Base-by-base conservation (phyloP, 2,888 invertebrate species). In the Colostygia pectinataria region DNA sequence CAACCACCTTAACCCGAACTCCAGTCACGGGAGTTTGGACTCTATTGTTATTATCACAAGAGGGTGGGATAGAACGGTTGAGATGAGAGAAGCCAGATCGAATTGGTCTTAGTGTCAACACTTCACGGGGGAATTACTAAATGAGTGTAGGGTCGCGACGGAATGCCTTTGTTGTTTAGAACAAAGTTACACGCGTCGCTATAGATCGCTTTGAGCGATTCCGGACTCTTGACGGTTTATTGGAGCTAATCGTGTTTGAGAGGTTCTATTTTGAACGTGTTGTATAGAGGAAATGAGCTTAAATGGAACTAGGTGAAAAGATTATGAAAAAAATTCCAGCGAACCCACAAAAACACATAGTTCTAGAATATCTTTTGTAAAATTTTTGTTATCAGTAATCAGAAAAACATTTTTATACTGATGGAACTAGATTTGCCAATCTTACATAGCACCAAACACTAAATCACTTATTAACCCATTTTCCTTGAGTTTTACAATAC, bases 71-170 rank as follows among this genome's bases (percentile, higher is more conserved):
- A 15, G 42, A 62, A 71, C 61, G 74, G 57, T 57, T 68, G 61
- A 77, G 77, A 75, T 79, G 77, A 75, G 80, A 83, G 80, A 76
- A 74, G 73, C 74, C 79, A 75, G 65, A 64, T 71, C 83, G 73
- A 83, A 86, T 80, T 61, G 83, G 80, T 60, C 85, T 89, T 83
- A 89, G 83, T 85, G 88, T 89, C 89, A 86, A 83, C 88, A 83
- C 84, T 84, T 84, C 80, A 85, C 75, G 84, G 78, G 65, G 70
- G 65, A 68, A 71, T 65, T 52, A 55, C 63, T 71, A 71, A 79
- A 78, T 74, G 74, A 72, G 74, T 68, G 58, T 63, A 65, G 61
- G 53, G 66, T 63, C 53, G 68, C 6, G 65, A 70, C 64, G 64
- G 52, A 66, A 6, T 6, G 53, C 45, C 81, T 84, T 84, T 83